A percentile compares a stretch with the other conserved stretches of the same genome.
These are phyloP conservation scores for Poeciliopsis infans DNA, from an alignment of 2,797 vertebrate genomes.

Conservation along the genomic window DNA sequence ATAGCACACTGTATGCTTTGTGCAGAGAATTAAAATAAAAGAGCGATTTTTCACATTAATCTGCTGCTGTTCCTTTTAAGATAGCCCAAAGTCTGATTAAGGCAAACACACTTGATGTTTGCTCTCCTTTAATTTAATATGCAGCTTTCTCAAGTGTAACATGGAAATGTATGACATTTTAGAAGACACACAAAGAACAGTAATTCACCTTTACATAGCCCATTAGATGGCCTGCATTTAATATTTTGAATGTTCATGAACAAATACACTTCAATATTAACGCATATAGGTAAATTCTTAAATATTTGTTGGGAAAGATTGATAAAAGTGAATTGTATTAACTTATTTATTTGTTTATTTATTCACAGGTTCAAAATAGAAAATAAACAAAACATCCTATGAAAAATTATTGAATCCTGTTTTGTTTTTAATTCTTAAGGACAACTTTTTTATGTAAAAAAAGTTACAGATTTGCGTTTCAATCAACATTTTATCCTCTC, in stretches of 20 bases:
- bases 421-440: neutral
- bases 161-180: neutral
- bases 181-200: neutral
- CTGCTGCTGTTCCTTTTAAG: constrained; percentile 3
- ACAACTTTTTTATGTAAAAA: neutral
- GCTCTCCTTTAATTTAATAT: neutral
- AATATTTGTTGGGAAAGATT: neutral
- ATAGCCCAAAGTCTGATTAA: neutral
- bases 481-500: neutral
- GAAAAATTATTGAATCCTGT: neutral
- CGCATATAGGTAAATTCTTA: neutral
- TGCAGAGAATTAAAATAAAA: neutral
- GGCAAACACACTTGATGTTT: neutral
- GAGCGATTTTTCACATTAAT: neutral
- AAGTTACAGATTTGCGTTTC: neutral
- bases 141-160: neutral
- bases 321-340: neutral
- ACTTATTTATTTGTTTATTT: neutral
- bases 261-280: neutral
- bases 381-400: neutral
- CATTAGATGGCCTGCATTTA: neutral
- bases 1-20: neutral
- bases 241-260: neutral
- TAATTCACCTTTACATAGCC: neutral
- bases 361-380: neutral